Evolutionary conservation across 2,797 vertebrate species (phyloP).

Genomic region (Poliocrania exsul): DNA sequence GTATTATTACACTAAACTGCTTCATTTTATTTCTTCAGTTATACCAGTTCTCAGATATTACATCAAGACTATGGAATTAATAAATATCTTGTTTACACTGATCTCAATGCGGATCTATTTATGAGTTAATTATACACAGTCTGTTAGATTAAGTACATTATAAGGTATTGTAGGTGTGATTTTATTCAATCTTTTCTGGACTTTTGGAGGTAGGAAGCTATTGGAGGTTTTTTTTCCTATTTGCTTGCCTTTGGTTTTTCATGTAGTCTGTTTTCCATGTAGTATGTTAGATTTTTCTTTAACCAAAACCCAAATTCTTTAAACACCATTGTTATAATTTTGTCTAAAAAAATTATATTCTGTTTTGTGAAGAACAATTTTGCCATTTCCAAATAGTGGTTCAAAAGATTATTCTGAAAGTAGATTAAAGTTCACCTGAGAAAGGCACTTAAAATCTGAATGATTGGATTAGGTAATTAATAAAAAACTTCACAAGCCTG

Average conservation of each 20-base stretch:
- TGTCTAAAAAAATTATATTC: not conserved
- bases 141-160: slow-evolving; percentile 11
- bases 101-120: not conserved
- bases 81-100: slow-evolving; percentile 20
- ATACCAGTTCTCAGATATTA: not conserved
- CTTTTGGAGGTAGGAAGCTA: not conserved
- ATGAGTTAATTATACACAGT: slow-evolving; percentile 36
- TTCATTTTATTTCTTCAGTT: not conserved
- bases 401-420: not conserved
- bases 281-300: not conserved
- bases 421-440: not conserved
- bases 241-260: not conserved
- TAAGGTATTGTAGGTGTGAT: not conserved
- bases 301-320: not conserved
- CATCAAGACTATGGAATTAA: slow-evolving; percentile 20
- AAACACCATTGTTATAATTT: not conserved
- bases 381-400: not conserved
- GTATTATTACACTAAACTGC: not conserved
- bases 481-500: not conserved
- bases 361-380: not conserved
- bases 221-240: not conserved
- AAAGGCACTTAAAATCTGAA: not conserved
- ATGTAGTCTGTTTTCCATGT: not conserved
- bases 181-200: slow-evolving; percentile 21
- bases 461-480: not conserved